Percentiles rank a stretch among this genome's conserved stretches.
Evolutionary conservation across 2,888 invertebrate genomes (phyloP).

Genomic region (Lathronympha strigana): DNA sequence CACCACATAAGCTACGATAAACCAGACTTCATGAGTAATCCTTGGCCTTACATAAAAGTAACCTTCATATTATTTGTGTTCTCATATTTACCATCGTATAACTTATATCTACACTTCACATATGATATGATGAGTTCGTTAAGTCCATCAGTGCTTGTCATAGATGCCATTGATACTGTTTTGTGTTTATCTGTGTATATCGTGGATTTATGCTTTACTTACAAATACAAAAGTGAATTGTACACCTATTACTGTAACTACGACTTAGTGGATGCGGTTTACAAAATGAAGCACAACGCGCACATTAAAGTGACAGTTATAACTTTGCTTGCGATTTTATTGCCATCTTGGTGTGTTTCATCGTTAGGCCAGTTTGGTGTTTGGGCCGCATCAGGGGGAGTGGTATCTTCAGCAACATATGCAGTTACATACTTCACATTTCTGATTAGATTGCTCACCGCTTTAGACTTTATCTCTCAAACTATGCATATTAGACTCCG

Average conservation of each 20-base stretch:
- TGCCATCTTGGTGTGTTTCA: not conserved
- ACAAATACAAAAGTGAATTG: conserved; percentile 4
- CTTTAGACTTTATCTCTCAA: conserved; percentile 6
- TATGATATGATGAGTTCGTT: not conserved
- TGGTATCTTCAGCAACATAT: conserved; percentile 1
- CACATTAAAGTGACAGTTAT: not conserved
- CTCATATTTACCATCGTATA: not conserved
- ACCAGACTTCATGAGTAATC: not conserved
- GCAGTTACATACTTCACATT: conserved; percentile 1
- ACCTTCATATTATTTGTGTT: not conserved
- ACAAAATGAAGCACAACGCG: conserved; percentile 1
- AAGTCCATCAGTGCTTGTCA: conserved; percentile 7
- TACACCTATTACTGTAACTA: conserved; percentile 5
- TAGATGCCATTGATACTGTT: not conserved
- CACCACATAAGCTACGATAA: not conserved
- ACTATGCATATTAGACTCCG: conserved; percentile 11
- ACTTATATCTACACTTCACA: conserved; percentile 14
- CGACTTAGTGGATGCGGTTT: conserved; percentile 9
- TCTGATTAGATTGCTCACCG: not conserved
- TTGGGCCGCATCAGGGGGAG: not conserved
- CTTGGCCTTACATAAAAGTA: not conserved
- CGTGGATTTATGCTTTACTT: conserved; percentile 11
- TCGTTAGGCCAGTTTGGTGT: conserved; percentile 5
- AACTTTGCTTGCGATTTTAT: not conserved
- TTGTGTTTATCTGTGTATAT: conserved; percentile 12